Conservation (phyloP, 1,140 invertebrate genomes). For the Cecropterus lyciades region DNA sequence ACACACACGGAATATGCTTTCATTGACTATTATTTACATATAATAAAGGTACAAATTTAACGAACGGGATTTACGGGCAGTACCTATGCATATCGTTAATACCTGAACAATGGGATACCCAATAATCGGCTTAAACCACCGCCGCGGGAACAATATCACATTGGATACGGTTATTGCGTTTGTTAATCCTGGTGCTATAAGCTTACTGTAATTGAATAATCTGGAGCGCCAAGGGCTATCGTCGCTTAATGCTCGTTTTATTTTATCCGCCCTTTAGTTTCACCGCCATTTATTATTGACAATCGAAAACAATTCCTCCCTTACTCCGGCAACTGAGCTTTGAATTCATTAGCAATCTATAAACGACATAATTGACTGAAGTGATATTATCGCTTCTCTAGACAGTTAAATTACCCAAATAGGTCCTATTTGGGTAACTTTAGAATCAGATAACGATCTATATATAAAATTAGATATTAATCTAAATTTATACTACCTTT, state of each 20-base stretch:
- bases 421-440: too few relatives aligned
- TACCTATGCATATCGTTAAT: background rate
- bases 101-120: constrained; percentile 2
- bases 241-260: background rate
- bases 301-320: too few relatives aligned
- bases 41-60: background rate
- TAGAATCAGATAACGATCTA: too few relatives aligned
- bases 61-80: background rate
- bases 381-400: too few relatives aligned
- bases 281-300: too few relatives aligned
- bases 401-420: too few relatives aligned
- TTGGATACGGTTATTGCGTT: background rate
- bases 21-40: background rate
- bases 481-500: too few relatives aligned
- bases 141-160: constrained; percentile 1
- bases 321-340: too few relatives aligned
- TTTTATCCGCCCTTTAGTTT: background rate
- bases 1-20: too few relatives aligned
- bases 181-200: constrained; percentile 3
- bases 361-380: too few relatives aligned
- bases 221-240: background rate
- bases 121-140: background rate
- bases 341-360: too few relatives aligned
- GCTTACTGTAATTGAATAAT: constrained; percentile 2
- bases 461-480: too few relatives aligned